phyloP scores from a whole-genome alignment of 2,797 vertebrate genomes.

The Catostomus latipinnis region DNA sequence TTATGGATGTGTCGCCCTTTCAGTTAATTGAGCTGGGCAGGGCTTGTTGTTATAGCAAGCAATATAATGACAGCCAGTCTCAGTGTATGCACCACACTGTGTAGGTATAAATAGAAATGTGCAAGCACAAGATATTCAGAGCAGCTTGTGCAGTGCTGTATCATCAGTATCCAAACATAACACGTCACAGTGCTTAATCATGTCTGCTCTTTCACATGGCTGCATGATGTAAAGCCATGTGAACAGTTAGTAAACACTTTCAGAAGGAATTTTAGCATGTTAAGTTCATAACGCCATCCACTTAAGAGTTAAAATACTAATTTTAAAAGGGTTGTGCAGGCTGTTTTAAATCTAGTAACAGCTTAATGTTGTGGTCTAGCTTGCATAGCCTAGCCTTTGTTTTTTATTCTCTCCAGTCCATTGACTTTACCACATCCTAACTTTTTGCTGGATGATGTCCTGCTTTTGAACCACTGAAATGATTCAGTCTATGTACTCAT shows the following conservation, averaged over 20 bases:
- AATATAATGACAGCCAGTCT: constrained; percentile 26
- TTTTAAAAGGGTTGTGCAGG: too few relatives aligned
- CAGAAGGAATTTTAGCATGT: not conserved
- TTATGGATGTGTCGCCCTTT: constrained; percentile 36
- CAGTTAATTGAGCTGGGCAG: constrained; percentile 37
- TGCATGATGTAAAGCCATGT: not conserved
- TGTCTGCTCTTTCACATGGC: constrained; percentile 12
- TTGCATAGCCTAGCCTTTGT: too few relatives aligned
- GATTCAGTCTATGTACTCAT: not conserved
- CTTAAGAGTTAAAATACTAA: too few relatives aligned
- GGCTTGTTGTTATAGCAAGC: constrained; percentile 45
- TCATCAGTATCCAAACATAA: constrained; percentile 39
- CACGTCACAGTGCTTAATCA: constrained; percentile 40
- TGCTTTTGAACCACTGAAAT: not conserved
- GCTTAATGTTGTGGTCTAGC: too few relatives aligned
- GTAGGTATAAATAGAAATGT: constrained; percentile 74
- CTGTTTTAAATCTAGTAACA: too few relatives aligned
- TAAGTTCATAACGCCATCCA: not conserved
- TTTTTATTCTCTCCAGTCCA: not conserved
- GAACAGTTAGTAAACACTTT: not conserved
- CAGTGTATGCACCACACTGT: constrained; percentile 13
- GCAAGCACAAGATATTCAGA: constrained; percentile 71
- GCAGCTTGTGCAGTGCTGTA: constrained; percentile 53
- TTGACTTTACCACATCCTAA: not conserved
- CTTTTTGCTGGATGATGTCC: not conserved